These are phyloP conservation scores for Sebastes ruberrimus DNA, from an alignment of 2,797 vertebrate genomes.

Conservation along the genomic window DNA sequence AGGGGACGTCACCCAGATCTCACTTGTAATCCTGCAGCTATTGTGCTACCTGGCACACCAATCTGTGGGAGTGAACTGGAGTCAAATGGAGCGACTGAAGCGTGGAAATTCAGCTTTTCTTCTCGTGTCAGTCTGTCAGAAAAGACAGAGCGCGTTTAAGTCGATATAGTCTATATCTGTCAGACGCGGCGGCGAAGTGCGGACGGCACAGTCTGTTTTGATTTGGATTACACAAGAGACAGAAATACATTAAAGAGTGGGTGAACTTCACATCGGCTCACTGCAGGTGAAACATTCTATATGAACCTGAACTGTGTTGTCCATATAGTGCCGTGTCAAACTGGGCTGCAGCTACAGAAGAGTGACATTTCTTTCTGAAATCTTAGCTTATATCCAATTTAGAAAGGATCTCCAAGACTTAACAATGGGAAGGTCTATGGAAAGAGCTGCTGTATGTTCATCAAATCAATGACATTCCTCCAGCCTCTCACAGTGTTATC, in stretches of 20 bases:
- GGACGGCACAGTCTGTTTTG: neutral
- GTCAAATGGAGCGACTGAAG: constrained; percentile 50
- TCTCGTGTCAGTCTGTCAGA: constrained; percentile 43
- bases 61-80: constrained; percentile 63
- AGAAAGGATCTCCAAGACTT: neutral
- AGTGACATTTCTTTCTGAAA: neutral
- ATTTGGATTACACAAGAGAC: constrained; percentile 6
- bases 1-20: constrained; percentile 20
- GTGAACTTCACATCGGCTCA: neutral
- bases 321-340: neutral
- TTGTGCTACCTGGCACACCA: constrained; percentile 57
- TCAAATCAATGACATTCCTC: neutral
- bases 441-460: neutral
- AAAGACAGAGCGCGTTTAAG: constrained; percentile 3
- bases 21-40: constrained; percentile 51
- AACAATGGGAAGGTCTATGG: neutral
- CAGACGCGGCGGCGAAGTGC: neutral
- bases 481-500: neutral
- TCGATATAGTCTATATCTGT: neutral
- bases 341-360: neutral
- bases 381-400: neutral
- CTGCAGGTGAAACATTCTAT: neutral
- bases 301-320: neutral
- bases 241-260: neutral
- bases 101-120: constrained; percentile 45